A percentile compares a stretch with the other conserved stretches of the same genome.
Evolutionary conservation across 2,888 invertebrate genomes (phyloP).

Genomic region (Dryadula phaetusa): DNA sequence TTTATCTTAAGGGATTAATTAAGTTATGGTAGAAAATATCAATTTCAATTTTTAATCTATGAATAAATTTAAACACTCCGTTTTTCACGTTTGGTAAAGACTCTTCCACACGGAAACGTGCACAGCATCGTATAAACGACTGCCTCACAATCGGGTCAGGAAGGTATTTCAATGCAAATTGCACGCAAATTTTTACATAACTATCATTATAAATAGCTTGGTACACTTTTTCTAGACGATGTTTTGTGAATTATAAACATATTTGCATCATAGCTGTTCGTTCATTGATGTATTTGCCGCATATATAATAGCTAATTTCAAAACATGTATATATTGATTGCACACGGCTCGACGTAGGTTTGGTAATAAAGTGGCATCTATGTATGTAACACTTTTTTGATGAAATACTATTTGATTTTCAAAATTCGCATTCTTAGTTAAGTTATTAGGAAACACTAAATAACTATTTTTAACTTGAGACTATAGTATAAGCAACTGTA

Average conservation of each 20-base stretch:
- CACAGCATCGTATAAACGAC: neutral
- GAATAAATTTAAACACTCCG: too few relatives aligned
- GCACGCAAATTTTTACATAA: slow-evolving; percentile 36
- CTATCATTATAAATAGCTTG: slow-evolving; percentile 19
- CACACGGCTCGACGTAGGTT: slow-evolving; percentile 7
- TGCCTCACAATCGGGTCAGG: slow-evolving; percentile 12
- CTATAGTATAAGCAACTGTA: too few relatives aligned
- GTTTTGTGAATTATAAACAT: slow-evolving; percentile 29
- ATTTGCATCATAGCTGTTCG: slow-evolving; percentile 3
- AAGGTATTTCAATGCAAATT: slow-evolving; percentile 27
- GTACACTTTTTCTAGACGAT: slow-evolving; percentile 22
- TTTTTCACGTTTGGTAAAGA: too few relatives aligned
- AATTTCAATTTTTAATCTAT: too few relatives aligned
- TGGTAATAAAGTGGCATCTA: slow-evolving; percentile 11
- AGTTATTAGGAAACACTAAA: neutral
- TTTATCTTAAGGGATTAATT: too few relatives aligned
- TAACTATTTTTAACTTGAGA: too few relatives aligned
- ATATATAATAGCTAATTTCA: slow-evolving; percentile 24
- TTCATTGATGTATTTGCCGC: slow-evolving; percentile 16
- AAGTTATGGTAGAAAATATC: too few relatives aligned
- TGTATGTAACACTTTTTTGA: slow-evolving; percentile 1
- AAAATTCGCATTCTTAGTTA: neutral
- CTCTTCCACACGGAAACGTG: slow-evolving; percentile 13
- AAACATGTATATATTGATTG: slow-evolving; percentile 26
- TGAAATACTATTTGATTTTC: slow-evolving; percentile 4